These are phyloP conservation scores for Amphiprion ocellaris DNA, from an alignment of 2,113 vertebrate genomes.

Conservation along the genomic window DNA sequence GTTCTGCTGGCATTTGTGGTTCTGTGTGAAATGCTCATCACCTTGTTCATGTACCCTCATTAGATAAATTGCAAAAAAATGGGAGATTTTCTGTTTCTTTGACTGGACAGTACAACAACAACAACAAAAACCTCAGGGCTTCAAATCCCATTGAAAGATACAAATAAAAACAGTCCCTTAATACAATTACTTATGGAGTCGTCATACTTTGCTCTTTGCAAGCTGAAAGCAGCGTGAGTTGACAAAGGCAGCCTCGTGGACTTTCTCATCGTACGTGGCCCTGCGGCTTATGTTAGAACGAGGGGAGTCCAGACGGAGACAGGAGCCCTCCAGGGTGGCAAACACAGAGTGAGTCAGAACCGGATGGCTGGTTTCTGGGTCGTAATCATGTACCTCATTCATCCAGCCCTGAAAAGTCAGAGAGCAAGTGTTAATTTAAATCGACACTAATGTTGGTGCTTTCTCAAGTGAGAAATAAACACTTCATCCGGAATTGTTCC, in stretches of 20 bases:
- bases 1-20: not conserved
- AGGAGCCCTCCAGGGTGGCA: slow-evolving; percentile 85
- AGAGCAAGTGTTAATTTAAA: slow-evolving; percentile 6
- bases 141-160: not conserved
- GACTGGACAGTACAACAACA: not conserved
- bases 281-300: slow-evolving; percentile 84
- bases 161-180: not conserved
- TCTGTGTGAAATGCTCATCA: too few relatives aligned
- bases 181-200: not conserved
- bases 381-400: slow-evolving; percentile 88
- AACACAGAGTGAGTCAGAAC: slow-evolving; percentile 88
- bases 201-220: slow-evolving; percentile 85
- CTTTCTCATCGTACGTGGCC: slow-evolving; percentile 85
- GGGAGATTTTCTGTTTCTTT: not conserved
- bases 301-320: slow-evolving; percentile 87
- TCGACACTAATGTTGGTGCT: not conserved
- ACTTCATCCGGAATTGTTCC: slow-evolving; percentile 1
- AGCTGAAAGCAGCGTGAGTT: slow-evolving; percentile 85
- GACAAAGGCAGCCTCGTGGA: slow-evolving; percentile 79
- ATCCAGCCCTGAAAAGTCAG: slow-evolving; percentile 89
- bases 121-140: not conserved
- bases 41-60: not conserved
- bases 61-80: not conserved
- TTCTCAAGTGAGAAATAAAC: slow-evolving; percentile 10
- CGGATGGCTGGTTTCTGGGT: slow-evolving; percentile 87